phyloP scores from a whole-genome alignment of 2,113 vertebrate genomes.

The Anarhynchus alexandrinus region DNA sequence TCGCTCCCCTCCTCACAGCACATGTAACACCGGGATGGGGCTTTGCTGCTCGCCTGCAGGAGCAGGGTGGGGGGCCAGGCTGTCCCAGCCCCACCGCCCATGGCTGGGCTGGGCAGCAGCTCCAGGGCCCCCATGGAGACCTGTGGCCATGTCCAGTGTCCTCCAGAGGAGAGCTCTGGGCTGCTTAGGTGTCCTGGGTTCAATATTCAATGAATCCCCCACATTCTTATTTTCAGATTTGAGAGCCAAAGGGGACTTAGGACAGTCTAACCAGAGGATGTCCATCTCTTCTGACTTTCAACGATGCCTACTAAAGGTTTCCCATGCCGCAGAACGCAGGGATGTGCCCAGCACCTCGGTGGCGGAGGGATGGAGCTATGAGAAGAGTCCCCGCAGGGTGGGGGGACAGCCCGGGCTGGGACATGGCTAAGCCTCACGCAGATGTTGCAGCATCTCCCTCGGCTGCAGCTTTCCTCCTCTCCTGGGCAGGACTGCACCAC shows the following conservation, averaged over 20 bases:
- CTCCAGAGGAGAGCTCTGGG: neutral
- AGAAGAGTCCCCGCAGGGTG: neutral
- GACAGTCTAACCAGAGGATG: rapidly evolving
- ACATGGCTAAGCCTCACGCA: neutral
- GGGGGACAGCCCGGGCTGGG: neutral
- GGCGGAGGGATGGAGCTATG: neutral
- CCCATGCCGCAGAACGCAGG: too few species aligned
- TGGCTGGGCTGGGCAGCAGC: neutral
- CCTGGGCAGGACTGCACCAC: neutral
- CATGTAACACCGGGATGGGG: neutral
- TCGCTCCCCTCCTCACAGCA: neutral
- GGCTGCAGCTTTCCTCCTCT: neutral
- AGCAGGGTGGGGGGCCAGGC: neutral
- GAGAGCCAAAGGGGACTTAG: neutral
- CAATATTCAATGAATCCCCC: rapidly evolving
- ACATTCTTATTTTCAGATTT: rapidly evolving
- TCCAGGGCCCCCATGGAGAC: rapidly evolving
- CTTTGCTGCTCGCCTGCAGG: neutral
- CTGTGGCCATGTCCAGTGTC: neutral
- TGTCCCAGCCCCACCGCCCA: neutral
- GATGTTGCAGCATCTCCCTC: neutral
- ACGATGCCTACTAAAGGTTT: rapidly evolving
- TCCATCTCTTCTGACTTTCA: neutral
- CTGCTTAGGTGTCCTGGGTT: neutral
- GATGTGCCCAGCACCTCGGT: neutral